Percentiles rank a stretch among this genome's conserved stretches.
Evolutionary conservation across 2,888 invertebrate species (phyloP).

Genomic region (Dichetophora obliterata): DNA sequence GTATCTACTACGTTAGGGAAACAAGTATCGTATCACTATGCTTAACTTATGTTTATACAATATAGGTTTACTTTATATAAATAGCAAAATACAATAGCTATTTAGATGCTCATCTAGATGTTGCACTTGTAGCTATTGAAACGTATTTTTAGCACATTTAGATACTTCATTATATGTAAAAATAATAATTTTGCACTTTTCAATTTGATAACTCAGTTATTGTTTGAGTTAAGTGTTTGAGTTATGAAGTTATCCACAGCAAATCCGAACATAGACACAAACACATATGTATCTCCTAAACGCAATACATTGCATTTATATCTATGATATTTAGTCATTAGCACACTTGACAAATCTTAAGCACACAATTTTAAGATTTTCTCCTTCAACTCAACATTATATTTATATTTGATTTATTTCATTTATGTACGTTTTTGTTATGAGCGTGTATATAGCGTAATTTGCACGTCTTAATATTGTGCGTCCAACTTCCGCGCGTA

Average conservation of each 20-base stretch:
- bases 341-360: neutral
- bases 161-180: neutral
- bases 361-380: neutral
- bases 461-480: neutral
- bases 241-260: neutral
- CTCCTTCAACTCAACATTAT: neutral
- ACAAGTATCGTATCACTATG: neutral
- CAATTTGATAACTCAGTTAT: neutral
- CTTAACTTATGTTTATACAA: slow-evolving; percentile 8
- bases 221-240: neutral
- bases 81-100: neutral
- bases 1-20: neutral
- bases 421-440: neutral
- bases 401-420: neutral
- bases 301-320: neutral
- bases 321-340: no score
- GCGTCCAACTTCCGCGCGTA: neutral
- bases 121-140: slow-evolving; percentile 2
- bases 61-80: no score
- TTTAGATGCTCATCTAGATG: neutral
- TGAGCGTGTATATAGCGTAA: neutral
- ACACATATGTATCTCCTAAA: slow-evolving; percentile 1
- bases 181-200: neutral
- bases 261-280: neutral
- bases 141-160: slow-evolving; percentile 27